Conservation (phyloP, 2,797 vertebrate genomes). For the Chaenodraco wilsoni region DNA sequence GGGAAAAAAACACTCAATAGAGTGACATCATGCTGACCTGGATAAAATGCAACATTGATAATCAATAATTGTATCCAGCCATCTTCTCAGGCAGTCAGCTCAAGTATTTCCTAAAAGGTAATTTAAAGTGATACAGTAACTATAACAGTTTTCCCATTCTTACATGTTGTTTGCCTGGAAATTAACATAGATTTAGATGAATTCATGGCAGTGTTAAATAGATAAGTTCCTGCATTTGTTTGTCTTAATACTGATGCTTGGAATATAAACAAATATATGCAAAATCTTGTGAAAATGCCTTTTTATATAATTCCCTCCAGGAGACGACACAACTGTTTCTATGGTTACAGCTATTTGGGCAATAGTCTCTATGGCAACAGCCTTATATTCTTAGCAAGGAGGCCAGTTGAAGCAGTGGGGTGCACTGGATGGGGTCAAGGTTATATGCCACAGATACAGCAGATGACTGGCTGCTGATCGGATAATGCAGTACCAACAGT, state of each 20-base stretch:
- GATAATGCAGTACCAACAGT: constrained; percentile 8
- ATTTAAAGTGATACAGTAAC: constrained; percentile 13
- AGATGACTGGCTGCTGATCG: constrained; percentile 21
- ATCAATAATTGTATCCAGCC: constrained; percentile 43
- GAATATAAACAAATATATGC: constrained; percentile 6
- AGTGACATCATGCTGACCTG: constrained; percentile 39
- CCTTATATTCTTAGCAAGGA: constrained; percentile 57
- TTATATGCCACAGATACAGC: constrained; percentile 27
- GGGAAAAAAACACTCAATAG: constrained; percentile 18
- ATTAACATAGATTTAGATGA: neutral
- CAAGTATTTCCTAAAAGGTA: constrained; percentile 12
- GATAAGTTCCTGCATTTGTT: neutral
- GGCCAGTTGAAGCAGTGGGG: constrained; percentile 38
- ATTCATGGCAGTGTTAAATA: neutral
- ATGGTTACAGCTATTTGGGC: constrained; percentile 76
- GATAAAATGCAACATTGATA: constrained; percentile 44
- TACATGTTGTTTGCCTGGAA: neutral
- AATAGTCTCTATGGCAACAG: constrained; percentile 78
- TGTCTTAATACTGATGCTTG: neutral
- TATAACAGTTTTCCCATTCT: neutral
- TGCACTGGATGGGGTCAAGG: constrained; percentile 23
- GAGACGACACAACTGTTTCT: constrained; percentile 66
- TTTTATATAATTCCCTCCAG: constrained; percentile 28
- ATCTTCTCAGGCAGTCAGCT: constrained; percentile 13
- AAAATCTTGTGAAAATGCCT: constrained; percentile 32